A percentile compares a stretch with the other conserved stretches of the same genome.
phyloP scores from a whole-genome alignment of 2,888 invertebrate species.

The Eilema griseolum region DNA sequence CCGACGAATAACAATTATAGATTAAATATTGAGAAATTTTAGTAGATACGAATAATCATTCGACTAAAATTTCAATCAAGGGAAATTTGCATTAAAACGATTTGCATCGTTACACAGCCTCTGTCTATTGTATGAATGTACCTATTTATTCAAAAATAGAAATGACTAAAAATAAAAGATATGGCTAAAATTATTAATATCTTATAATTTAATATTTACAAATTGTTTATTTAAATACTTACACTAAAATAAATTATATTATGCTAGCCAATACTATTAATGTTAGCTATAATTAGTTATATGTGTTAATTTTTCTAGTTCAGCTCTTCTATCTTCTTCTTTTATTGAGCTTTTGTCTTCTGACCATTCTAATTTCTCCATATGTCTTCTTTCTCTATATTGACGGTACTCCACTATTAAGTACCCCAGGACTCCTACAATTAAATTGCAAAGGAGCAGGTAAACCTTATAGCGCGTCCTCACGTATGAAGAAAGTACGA shows the following conservation, averaged over 20 bases:
- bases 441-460: conserved; percentile 79
- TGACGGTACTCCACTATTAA: conserved; percentile 74
- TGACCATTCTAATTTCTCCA: neutral
- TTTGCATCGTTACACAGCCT: too few species aligned
- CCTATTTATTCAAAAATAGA: neutral
- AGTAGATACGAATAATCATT: too few species aligned
- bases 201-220: neutral
- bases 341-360: neutral
- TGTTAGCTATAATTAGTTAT: neutral
- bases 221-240: neutral
- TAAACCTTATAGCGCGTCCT: conserved; percentile 85
- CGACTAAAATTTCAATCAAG: too few species aligned
- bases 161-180: neutral
- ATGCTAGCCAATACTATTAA: too few species aligned
- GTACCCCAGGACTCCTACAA: conserved; percentile 85
- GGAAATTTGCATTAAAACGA: too few species aligned
- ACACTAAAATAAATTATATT: neutral
- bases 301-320: neutral
- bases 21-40: too few species aligned
- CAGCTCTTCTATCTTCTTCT: neutral
- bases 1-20: too few species aligned
- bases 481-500: conserved; percentile 85
- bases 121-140: too few species aligned
- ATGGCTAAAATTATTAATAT: neutral
- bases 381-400: conserved; percentile 32